Conservation (phyloP, 2,797 vertebrate species). For the Otolemur crassicaudatus region DNA sequence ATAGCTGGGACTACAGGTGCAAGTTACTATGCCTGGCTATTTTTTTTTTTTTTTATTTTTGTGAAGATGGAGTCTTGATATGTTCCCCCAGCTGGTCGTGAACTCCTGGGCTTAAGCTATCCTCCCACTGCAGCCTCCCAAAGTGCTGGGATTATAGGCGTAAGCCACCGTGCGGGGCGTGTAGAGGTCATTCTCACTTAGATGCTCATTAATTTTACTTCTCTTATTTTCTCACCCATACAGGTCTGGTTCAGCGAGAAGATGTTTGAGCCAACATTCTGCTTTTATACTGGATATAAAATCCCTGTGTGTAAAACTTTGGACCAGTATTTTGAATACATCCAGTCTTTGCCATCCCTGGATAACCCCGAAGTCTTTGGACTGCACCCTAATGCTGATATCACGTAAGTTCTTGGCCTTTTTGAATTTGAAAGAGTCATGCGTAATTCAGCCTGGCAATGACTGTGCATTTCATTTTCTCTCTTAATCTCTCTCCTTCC, state of each 20-base stretch:
- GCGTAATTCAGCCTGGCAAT: constrained; percentile 59
- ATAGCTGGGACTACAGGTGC: not conserved
- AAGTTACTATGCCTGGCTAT: not conserved
- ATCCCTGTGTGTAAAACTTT: constrained; percentile 90
- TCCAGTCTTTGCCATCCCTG: constrained; percentile 89
- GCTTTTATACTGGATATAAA: constrained; percentile 92
- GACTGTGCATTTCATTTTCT: constrained; percentile 65
- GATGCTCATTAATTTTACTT: constrained; percentile 40
- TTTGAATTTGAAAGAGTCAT: constrained; percentile 56
- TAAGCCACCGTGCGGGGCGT: not conserved
- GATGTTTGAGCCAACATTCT: constrained; percentile 90
- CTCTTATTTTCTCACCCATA: constrained; percentile 57
- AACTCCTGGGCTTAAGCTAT: not conserved
- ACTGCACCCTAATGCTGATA: constrained; percentile 89
- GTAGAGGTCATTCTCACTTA: not conserved
- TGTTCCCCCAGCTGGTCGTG: not conserved
- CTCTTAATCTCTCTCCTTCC: constrained; percentile 67
- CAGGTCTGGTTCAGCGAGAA: constrained; percentile 93
- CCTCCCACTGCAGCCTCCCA: no score
- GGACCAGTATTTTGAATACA: constrained; percentile 91
- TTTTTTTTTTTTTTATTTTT: not conserved
- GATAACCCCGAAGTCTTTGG: constrained; percentile 91
- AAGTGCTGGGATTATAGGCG: not conserved
- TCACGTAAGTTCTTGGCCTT: constrained; percentile 85
- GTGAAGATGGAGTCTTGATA: not conserved